Evolutionary conservation across 1,140 invertebrate species (phyloP).

Genomic region (Charaxes varanes): DNA sequence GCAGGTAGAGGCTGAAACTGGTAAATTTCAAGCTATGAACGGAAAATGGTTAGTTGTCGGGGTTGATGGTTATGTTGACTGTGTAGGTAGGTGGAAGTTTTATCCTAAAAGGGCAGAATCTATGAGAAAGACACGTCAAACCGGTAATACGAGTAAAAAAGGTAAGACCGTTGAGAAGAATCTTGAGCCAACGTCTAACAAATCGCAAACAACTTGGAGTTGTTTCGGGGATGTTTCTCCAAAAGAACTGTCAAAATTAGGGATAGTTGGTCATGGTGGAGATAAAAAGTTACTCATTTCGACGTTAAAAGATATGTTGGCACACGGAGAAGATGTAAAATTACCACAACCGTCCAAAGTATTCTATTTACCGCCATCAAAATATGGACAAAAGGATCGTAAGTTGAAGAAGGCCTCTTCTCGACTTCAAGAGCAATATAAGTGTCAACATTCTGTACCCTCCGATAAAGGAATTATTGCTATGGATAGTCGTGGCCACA

Average conservation of each 20-base stretch:
- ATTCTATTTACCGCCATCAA: conserved; percentile 23
- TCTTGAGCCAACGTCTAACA: conserved; percentile 13
- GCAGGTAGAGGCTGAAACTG: conserved; percentile 40
- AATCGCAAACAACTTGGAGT: conserved; percentile 49
- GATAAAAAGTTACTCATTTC: conserved; percentile 45
- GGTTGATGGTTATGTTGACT: conserved; percentile 53
- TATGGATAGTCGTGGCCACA: conserved; percentile 41
- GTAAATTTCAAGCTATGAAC: conserved; percentile 48
- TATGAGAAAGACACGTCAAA: conserved; percentile 18
- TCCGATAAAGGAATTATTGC: conserved; percentile 51
- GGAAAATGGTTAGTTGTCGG: conserved; percentile 56
- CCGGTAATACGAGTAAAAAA: conserved; percentile 14
- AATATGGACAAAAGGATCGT: conserved; percentile 19
- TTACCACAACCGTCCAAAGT: conserved; percentile 40
- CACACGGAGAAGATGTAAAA: conserved; percentile 43
- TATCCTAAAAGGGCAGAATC: conserved; percentile 31
- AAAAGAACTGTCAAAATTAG: conserved; percentile 45
- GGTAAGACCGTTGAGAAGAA: conserved; percentile 22
- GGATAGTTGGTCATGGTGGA: conserved; percentile 53
- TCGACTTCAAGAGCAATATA: conserved; percentile 21
- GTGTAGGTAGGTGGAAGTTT: conserved; percentile 42
- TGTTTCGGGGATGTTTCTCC: conserved; percentile 53
- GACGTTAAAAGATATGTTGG: conserved; percentile 36
- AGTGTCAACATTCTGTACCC: conserved; percentile 43
- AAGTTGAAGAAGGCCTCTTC: conserved; percentile 8